Conservation (phyloP, 2,888 invertebrate genomes). For the Agrochola lota region DNA sequence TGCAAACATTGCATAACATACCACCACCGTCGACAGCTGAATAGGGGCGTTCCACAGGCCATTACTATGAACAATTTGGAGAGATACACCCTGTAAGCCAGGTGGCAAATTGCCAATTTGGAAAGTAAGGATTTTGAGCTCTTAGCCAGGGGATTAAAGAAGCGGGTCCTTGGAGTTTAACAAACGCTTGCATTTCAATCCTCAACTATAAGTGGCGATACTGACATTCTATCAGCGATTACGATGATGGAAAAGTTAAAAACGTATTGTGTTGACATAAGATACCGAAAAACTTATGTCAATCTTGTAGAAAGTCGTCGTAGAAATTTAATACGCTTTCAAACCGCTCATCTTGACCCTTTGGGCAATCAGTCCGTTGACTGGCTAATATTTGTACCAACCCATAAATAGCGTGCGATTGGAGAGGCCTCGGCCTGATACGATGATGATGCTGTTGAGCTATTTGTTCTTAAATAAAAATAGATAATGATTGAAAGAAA, state of each 20-base stretch:
- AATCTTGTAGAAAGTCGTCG: not conserved
- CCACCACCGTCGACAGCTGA: not conserved
- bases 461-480: not conserved
- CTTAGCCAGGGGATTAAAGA: not conserved
- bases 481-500: too few species aligned
- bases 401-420: not conserved
- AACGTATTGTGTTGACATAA: too few species aligned
- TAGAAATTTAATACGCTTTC: too few species aligned
- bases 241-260: not conserved
- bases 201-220: not conserved
- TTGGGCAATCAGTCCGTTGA: not conserved
- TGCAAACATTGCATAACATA: constrained; percentile 20
- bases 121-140: not conserved
- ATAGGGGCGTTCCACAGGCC: not conserved
- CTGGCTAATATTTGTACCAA: not conserved
- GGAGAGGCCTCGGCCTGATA: not conserved
- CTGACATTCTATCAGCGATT: not conserved
- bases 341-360: not conserved
- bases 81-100: constrained; percentile 16
- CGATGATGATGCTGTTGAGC: not conserved
- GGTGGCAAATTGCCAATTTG: constrained; percentile 42
- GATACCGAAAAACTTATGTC: not conserved
- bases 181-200: not conserved
- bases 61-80: constrained; percentile 20
- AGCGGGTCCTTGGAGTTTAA: not conserved